These are phyloP conservation scores for Neoscelio sp. DNA, from an alignment of 2,888 invertebrate species.

Conservation along the genomic window DNA sequence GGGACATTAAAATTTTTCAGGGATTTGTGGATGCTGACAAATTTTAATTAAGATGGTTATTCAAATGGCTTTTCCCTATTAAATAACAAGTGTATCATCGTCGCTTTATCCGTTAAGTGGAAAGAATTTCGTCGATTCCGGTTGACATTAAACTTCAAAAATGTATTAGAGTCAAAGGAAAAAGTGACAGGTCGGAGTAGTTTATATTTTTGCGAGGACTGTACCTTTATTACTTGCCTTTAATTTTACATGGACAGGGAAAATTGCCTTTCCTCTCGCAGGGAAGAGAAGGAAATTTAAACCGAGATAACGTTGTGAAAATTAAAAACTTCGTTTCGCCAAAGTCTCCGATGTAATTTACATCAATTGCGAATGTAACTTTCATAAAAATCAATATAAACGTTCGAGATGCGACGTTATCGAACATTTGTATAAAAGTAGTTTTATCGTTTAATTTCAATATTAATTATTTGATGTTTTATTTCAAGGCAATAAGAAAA, in stretches of 20 bases:
- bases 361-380: background rate
- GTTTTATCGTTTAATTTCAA: too few species aligned
- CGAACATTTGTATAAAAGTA: too few species aligned
- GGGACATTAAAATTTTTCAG: conserved; percentile 23
- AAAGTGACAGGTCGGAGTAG: conserved; percentile 31
- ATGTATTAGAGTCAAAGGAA: conserved; percentile 31
- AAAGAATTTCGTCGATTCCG: background rate
- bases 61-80: too few species aligned
- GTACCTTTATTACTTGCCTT: conserved; percentile 15
- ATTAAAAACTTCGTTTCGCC: background rate
- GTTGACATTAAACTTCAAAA: conserved; percentile 45
- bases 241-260: background rate
- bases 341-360: conserved; percentile 7
- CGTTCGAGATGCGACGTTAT: too few species aligned
- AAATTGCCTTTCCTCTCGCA: background rate
- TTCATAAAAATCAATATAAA: too few species aligned
- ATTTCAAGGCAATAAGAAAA: too few species aligned
- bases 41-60: conserved; percentile 25
- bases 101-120: too few species aligned
- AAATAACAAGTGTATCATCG: too few species aligned
- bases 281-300: too few species aligned
- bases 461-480: too few species aligned
- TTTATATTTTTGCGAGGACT: conserved; percentile 19
- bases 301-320: conserved; percentile 2
- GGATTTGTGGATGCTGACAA: conserved; percentile 33